Percentiles rank a stretch among this genome's conserved stretches.
Conservation (phyloP, 2,888 invertebrate species). For the Spodoptera littoralis region DNA sequence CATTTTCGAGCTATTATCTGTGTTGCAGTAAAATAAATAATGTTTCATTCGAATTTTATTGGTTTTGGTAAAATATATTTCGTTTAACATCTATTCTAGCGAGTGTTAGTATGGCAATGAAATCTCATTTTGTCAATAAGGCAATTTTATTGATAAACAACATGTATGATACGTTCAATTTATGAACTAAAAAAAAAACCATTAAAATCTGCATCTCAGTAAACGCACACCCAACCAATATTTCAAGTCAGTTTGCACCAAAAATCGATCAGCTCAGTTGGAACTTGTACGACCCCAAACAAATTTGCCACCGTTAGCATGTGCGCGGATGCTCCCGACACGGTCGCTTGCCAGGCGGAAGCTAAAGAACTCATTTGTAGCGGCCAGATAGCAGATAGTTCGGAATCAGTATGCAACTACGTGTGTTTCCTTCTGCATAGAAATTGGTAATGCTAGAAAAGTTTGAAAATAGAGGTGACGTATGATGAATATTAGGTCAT, state of each 20-base stretch:
- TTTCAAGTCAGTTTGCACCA: slow-evolving; percentile 13
- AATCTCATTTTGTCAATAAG: too few relatives aligned
- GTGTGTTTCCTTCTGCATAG: not conserved
- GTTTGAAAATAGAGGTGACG: too few relatives aligned
- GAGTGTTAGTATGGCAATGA: too few relatives aligned
- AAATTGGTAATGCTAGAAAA: not conserved
- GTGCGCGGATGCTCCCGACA: slow-evolving; percentile 38
- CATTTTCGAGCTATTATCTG: slow-evolving; percentile 15
- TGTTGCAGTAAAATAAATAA: not conserved
- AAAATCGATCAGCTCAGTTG: slow-evolving; percentile 35
- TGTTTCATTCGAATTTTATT: too few relatives aligned
- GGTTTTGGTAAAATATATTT: too few relatives aligned
- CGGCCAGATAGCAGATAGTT: slow-evolving; percentile 23
- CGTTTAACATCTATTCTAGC: too few relatives aligned
- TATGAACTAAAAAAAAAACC: too few relatives aligned
- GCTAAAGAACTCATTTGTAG: slow-evolving; percentile 42
- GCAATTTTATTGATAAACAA: too few relatives aligned
- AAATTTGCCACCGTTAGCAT: slow-evolving; percentile 45
- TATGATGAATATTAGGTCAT: too few relatives aligned
- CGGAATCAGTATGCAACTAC: slow-evolving; percentile 4
- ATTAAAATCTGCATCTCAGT: too few relatives aligned
- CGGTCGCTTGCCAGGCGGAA: slow-evolving; percentile 26
- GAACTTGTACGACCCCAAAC: slow-evolving; percentile 34
- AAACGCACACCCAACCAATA: not conserved
- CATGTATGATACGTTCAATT: too few relatives aligned